Evolutionary conservation across 64 coral and sea anemone species (phyloP), one percentile per base, ranked within the genome.

Genomic region (Actinia equina): DNA sequence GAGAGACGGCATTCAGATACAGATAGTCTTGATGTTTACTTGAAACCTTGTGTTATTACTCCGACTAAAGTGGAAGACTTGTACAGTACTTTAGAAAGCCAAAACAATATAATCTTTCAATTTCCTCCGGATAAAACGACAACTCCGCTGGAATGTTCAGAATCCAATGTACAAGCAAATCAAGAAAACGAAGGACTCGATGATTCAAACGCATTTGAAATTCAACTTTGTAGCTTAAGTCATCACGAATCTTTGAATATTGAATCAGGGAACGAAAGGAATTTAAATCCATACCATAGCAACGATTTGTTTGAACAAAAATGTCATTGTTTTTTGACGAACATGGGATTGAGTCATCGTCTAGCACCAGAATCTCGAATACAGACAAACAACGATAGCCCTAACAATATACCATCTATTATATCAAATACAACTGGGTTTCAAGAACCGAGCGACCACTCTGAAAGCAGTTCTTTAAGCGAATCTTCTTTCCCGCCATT

Each of bases 11-110:
- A 51, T 6, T 82, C 83, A 6, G 91, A 92, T 84, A 83, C 91
- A 12, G 91, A 92, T 52, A 87, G 82, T 41, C 86, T 92, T 3
- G 91, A 92, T 51, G 86, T 92, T 42, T 92, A 92, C 43, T 84
- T 92, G 20, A 85, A 88, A 17, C 86, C 91, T 30, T 92, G 91
- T 26, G 91, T 88, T 27, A 59, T 92, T 44, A 92, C 91, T 2
- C 91, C 91, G 6, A 88, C 86, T 15, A 81, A 82, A 59, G 91
- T 92, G 17, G 91, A 92, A 10, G 67, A 87, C 25, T 77, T 92
- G 16, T 92, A 92, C 37, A 92, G 91, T 7, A 92, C 91, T 17
- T 61, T 92, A 44, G 82, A 88, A 52, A 83, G 45, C n/a, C 80
- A 80, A 77, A 80, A 88, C 7, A 88, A 56, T 25, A 67, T 44